These are phyloP conservation scores for Sclerodermus sp. DNA, from an alignment of 2,888 invertebrate species.

Conservation along the genomic window DNA sequence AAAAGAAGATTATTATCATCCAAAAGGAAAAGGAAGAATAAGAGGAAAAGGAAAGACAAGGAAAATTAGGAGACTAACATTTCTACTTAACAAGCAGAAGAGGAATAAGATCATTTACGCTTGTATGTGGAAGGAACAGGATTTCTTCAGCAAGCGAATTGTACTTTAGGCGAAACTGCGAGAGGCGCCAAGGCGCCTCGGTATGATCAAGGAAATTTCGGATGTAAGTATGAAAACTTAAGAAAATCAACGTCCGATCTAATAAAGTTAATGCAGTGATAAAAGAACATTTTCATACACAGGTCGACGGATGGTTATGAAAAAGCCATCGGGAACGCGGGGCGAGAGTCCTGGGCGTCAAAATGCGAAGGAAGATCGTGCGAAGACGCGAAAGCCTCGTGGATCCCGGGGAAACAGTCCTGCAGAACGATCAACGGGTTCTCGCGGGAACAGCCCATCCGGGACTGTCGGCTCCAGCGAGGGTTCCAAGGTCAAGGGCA, in stretches of 20 bases:
- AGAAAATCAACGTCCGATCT: too few species aligned
- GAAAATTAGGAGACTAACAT: too few species aligned
- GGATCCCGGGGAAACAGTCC: constrained; percentile 37
- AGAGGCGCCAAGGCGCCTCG: constrained; percentile 1
- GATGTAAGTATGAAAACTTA: constrained; percentile 27
- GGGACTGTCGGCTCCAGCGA: constrained; percentile 30
- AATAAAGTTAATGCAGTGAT: too few species aligned
- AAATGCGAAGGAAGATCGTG: constrained; percentile 25
- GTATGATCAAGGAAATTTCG: constrained; percentile 23
- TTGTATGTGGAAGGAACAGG: too few species aligned
- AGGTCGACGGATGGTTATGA: constrained; percentile 47
- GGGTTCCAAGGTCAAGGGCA: constrained; percentile 30
- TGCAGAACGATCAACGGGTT: constrained; percentile 29
- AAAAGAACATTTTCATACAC: too few species aligned
- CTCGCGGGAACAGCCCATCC: constrained; percentile 50
- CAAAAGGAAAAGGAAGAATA: too few species aligned
- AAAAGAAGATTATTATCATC: too few species aligned
- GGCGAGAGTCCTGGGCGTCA: constrained; percentile 40
- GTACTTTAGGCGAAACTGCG: too few species aligned
- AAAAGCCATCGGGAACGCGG: constrained; percentile 42
- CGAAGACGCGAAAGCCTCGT: constrained; percentile 7
- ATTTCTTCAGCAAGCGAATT: too few species aligned
- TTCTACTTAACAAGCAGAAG: too few species aligned
- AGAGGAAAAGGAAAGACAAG: too few species aligned
- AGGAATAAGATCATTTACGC: too few species aligned